A percentile compares a stretch with the other conserved stretches of the same genome.
phyloP scores from a whole-genome alignment of 2,797 vertebrate genomes.

The Syncerus caffer region DNA sequence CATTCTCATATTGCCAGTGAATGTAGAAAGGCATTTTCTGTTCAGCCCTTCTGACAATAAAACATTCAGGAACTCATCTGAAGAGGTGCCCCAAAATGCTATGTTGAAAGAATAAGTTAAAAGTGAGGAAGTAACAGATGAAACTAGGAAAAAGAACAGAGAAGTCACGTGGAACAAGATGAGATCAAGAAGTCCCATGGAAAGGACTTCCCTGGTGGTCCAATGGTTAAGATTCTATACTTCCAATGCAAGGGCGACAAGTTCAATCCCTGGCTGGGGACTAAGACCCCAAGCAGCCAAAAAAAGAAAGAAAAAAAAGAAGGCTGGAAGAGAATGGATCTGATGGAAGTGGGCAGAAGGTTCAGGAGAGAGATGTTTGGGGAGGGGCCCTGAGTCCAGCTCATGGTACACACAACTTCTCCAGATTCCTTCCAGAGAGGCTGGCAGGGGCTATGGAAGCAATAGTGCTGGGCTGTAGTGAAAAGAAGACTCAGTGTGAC shows the following conservation, averaged over 20 bases:
- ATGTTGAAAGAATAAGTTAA: background rate
- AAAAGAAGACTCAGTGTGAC: background rate
- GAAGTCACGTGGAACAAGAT: background rate
- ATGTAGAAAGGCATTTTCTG: conserved; percentile 54
- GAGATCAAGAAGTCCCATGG: background rate
- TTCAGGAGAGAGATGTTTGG: background rate
- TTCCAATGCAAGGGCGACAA: background rate
- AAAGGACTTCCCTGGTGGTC: background rate
- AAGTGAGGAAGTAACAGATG: background rate
- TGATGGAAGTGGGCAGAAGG: background rate
- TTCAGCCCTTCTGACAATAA: conserved; percentile 55
- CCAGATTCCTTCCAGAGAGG: background rate
- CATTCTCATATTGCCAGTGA: conserved; percentile 58
- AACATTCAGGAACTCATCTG: conserved; percentile 34
- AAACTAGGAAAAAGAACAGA: background rate
- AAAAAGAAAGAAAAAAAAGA: background rate
- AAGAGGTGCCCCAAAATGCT: background rate
- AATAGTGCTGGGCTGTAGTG: rapidly evolving
- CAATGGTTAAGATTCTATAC: background rate
- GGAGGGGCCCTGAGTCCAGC: background rate
- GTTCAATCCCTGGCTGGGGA: background rate
- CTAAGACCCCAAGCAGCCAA: background rate
- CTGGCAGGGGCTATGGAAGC: rapidly evolving
- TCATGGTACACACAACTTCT: background rate
- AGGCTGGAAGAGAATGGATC: background rate